These are phyloP conservation scores for Bembecia ichneumoniformis DNA, from an alignment of 2,888 invertebrate genomes.

Conservation along the genomic window DNA sequence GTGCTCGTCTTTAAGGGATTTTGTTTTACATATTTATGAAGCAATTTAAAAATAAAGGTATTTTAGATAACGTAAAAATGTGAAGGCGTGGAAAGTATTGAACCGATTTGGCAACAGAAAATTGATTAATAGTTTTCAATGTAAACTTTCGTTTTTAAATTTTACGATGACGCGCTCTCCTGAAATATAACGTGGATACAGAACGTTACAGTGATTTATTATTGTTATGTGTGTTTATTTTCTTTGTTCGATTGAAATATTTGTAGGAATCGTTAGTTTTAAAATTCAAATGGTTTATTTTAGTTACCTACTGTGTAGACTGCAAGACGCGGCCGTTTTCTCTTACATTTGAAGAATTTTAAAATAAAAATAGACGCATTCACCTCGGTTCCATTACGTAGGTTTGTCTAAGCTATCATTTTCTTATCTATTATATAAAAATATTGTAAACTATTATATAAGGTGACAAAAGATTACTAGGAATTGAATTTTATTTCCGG, in stretches of 20 bases:
- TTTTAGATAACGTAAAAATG: neutral
- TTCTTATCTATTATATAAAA: too few species aligned
- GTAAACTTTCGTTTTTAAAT: slow-evolving; percentile 13
- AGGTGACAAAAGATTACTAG: too few species aligned
- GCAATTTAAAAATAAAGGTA: too few species aligned
- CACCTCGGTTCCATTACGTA: too few species aligned
- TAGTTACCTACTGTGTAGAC: neutral
- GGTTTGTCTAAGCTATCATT: too few species aligned
- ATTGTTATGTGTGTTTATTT: neutral
- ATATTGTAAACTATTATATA: too few species aligned
- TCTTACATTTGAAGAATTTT: too few species aligned
- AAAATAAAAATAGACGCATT: too few species aligned
- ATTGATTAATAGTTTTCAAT: slow-evolving; percentile 16
- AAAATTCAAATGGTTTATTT: neutral
- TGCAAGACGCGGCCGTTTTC: neutral
- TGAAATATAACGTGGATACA: neutral
- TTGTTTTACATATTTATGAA: too few species aligned
- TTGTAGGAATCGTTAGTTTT: neutral
- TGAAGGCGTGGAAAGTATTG: slow-evolving; percentile 6
- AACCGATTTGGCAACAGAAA: slow-evolving; percentile 7
- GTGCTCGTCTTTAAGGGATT: too few species aligned
- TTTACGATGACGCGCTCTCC: neutral
- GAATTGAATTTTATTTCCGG: too few species aligned
- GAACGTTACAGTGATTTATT: neutral
- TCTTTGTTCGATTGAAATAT: neutral